These are phyloP conservation scores for Caenorhabditis panamensis DNA, from an alignment of 2,888 invertebrate genomes.

Conservation along the genomic window DNA sequence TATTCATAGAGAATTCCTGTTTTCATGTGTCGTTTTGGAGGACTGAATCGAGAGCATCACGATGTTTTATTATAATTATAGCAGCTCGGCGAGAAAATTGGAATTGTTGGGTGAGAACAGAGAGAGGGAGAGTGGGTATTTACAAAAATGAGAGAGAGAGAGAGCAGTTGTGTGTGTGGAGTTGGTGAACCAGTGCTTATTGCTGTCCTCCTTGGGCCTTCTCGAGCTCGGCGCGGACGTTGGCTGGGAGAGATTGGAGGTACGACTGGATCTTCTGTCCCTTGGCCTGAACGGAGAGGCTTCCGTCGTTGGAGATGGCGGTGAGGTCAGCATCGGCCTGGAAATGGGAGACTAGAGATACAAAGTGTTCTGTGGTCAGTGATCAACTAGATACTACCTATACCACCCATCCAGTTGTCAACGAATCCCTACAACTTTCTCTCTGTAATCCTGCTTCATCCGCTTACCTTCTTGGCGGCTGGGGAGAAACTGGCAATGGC, in stretches of 20 bases:
- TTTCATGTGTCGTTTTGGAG: constrained; percentile 8
- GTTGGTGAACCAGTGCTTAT: constrained; percentile 28
- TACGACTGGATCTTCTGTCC: constrained; percentile 74
- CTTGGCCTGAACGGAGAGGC: constrained; percentile 73
- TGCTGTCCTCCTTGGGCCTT: constrained; percentile 64
- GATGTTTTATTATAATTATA: constrained; percentile 51
- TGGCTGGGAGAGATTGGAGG: constrained; percentile 70
- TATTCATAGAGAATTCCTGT: constrained; percentile 40
- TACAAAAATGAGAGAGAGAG: constrained; percentile 37
- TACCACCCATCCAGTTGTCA: neutral
- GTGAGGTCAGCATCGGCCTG: constrained; percentile 72
- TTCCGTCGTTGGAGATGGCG: constrained; percentile 74
- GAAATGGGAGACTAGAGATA: constrained; percentile 8
- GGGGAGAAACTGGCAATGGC: constrained; percentile 75
- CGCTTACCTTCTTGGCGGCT: constrained; percentile 69
- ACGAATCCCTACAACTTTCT: neutral
- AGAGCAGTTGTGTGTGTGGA: no score
- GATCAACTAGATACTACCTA: neutral
- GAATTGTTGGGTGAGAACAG: constrained; percentile 40
- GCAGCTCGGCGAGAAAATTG: no score
- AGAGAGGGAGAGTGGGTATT: constrained; percentile 38
- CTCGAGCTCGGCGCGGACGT: constrained; percentile 76
- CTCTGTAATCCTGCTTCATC: constrained; percentile 5
- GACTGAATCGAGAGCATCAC: constrained; percentile 33
- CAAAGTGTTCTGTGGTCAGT: neutral